Percentiles rank a stretch among this genome's conserved stretches.
Conservation (phyloP, 2,888 invertebrate species). For the Drosophila trichaetosa region DNA sequence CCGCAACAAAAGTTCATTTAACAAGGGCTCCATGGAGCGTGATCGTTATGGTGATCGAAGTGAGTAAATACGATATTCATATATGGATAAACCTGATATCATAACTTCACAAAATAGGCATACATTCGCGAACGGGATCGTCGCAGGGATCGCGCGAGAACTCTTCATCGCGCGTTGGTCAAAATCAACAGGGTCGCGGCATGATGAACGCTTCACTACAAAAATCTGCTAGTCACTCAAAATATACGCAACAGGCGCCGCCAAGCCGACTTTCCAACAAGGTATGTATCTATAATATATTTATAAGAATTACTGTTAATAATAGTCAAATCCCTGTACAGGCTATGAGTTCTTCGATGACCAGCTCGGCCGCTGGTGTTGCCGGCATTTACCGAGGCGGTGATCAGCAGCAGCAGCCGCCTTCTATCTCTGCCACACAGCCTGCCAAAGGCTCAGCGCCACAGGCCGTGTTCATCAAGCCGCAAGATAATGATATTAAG, state of each 20-base stretch:
- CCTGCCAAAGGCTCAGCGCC: constrained; percentile 52
- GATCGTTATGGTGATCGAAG: constrained; percentile 82
- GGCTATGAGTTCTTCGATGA: constrained; percentile 30
- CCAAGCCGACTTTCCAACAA: constrained; percentile 71
- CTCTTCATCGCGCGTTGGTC: constrained; percentile 81
- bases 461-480: constrained; percentile 70
- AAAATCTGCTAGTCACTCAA: constrained; percentile 84
- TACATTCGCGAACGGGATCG: constrained; percentile 87
- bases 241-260: constrained; percentile 81
- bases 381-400: constrained; percentile 55
- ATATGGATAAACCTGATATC: background rate
- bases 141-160: constrained; percentile 86
- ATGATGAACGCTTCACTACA: constrained; percentile 77
- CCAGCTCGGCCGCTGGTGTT: constrained; percentile 21
- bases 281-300: constrained; percentile 45
- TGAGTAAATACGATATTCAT: constrained; percentile 19
- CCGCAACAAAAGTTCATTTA: constrained; percentile 82
- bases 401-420: constrained; percentile 36
- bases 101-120: constrained; percentile 60
- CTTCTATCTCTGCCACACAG: constrained; percentile 24
- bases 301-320: background rate
- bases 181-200: constrained; percentile 65
- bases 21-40: constrained; percentile 83
- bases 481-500: constrained; percentile 63
- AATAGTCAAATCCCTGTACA: constrained; percentile 19